Conservation (phyloP, 2,797 vertebrate species). For the Silurus aristotelis region DNA sequence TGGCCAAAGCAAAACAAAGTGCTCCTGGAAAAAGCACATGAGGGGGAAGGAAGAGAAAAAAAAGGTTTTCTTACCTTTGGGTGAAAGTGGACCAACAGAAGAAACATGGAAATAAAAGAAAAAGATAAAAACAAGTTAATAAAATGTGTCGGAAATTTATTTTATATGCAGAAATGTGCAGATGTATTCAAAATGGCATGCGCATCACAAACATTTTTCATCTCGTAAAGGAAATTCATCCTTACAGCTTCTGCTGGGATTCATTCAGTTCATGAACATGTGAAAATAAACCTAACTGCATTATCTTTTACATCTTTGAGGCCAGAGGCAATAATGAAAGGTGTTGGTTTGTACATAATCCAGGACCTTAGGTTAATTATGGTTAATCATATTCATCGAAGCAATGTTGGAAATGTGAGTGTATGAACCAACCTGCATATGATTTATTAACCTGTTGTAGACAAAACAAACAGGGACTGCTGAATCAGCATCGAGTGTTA, state of each 20-base stretch:
- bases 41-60: constrained; percentile 1
- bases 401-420: not conserved
- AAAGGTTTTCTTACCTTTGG: constrained; percentile 47
- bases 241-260: not conserved
- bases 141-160: not conserved
- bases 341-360: constrained; percentile 1
- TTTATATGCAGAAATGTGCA: not conserved
- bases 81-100: not conserved
- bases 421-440: not conserved
- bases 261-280: not conserved
- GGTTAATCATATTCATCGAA: not conserved
- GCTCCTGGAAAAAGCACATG: not conserved
- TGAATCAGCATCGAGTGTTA: not conserved
- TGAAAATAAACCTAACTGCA: constrained; percentile 3
- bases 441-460: not conserved
- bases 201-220: not conserved
- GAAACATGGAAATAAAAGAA: constrained; percentile 25
- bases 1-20: constrained; percentile 13
- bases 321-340: constrained; percentile 18
- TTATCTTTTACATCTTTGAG: not conserved
- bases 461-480: not conserved
- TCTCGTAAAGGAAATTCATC: not conserved
- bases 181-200: not conserved
- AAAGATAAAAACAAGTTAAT: constrained; percentile 12
- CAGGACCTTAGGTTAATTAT: constrained; percentile 12